phyloP scores from a whole-genome alignment of 2,113 vertebrate species.

The Passer domesticus region DNA sequence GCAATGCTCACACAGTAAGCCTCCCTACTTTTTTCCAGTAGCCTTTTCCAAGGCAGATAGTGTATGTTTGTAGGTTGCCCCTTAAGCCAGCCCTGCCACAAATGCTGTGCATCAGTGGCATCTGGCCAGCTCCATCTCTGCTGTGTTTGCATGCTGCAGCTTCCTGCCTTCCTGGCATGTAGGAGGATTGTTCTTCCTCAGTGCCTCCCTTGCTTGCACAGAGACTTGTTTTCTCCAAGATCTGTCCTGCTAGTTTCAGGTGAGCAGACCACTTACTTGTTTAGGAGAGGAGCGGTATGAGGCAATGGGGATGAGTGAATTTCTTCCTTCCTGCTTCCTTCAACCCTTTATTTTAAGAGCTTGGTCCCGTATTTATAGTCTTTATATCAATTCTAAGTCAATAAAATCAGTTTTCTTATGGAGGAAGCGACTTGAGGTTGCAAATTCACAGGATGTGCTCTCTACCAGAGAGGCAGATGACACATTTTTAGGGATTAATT shows the following conservation, averaged over 20 bases:
- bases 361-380: neutral
- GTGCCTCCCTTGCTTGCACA: neutral
- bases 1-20: constrained; percentile 8
- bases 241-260: neutral
- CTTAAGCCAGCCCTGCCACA: neutral
- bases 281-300: neutral
- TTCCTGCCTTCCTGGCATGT: neutral
- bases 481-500: neutral
- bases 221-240: neutral
- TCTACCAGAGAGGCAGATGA: neutral
- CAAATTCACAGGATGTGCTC: neutral
- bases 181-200: neutral
- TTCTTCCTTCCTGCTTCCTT: neutral
- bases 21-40: neutral
- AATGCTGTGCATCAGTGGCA: neutral
- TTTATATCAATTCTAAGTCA: neutral
- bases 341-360: neutral
- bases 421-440: neutral
- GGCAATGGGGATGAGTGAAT: neutral
- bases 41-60: neutral
- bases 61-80: neutral
- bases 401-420: neutral
- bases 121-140: neutral
- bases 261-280: neutral
- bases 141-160: constrained; percentile 3